Evolutionary conservation across 2,888 invertebrate genomes (phyloP).

Genomic region (Ichneumoninae sp.): DNA sequence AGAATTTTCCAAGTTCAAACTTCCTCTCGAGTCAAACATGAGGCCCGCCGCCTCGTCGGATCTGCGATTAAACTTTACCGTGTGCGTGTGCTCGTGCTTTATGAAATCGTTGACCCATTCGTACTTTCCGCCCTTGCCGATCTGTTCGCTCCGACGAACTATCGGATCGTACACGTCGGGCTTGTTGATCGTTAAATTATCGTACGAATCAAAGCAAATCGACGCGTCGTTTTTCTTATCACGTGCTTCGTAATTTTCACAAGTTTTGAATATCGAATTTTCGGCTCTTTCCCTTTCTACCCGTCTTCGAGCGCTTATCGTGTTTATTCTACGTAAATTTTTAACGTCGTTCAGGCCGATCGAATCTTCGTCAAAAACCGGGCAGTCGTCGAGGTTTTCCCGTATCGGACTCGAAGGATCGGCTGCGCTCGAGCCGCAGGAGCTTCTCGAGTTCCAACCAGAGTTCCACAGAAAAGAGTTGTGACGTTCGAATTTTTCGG

Average conservation of each 20-base stretch:
- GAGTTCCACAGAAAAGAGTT: constrained; percentile 75
- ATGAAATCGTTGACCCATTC: constrained; percentile 45
- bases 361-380: constrained; percentile 59
- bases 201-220: neutral
- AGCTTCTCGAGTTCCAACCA: constrained; percentile 67
- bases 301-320: constrained; percentile 63
- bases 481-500: constrained; percentile 61
- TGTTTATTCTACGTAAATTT: constrained; percentile 64
- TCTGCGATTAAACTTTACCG: neutral
- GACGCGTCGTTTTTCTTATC: neutral
- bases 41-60: constrained; percentile 34
- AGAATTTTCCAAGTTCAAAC: constrained; percentile 62
- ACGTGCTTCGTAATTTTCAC: constrained; percentile 13
- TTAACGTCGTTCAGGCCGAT: constrained; percentile 49
- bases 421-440: constrained; percentile 56
- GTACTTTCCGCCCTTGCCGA: neutral
- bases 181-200: constrained; percentile 25
- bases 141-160: neutral
- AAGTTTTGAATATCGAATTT: constrained; percentile 63
- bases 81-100: constrained; percentile 29
- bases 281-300: constrained; percentile 26
- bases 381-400: constrained; percentile 37
- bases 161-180: constrained; percentile 30
- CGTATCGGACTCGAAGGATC: constrained; percentile 48
- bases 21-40: constrained; percentile 52